phyloP scores from a whole-genome alignment of 37 sponge, comb jelly and placozoan species.

The Halichondria panicea region DNA sequence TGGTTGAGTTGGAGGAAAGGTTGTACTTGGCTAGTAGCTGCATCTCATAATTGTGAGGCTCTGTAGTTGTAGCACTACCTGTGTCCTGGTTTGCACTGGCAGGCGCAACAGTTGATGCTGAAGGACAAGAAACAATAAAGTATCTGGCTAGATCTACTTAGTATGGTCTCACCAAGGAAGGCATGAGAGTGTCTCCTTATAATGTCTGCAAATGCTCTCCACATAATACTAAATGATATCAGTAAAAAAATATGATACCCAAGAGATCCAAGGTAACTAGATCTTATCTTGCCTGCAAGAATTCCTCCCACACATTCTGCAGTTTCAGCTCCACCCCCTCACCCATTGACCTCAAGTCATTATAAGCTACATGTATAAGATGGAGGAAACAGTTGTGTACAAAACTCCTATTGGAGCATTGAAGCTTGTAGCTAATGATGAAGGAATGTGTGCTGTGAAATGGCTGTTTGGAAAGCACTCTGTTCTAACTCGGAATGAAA shows the following conservation, averaged over 20 bases:
- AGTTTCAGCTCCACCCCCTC: no score
- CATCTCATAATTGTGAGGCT: constrained; percentile 28
- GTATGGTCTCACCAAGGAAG: neutral
- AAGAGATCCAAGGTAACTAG: no score
- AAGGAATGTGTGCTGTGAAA: constrained; percentile 36
- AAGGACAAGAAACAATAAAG: neutral
- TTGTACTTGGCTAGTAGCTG: constrained; percentile 15
- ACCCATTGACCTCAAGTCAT: neutral
- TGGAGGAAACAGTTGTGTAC: constrained; percentile 14
- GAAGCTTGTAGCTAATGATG: constrained; percentile 23
- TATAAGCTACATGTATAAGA: neutral
- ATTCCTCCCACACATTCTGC: no score
- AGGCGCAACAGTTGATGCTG: neutral
- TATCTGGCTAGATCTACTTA: neutral
- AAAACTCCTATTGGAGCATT: constrained; percentile 53
- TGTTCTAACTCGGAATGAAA: neutral
- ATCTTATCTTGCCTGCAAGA: no score
- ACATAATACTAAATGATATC: no score
- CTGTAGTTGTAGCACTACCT: no score
- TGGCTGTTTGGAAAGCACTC: constrained; percentile 46
- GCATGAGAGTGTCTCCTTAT: no score
- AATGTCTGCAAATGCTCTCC: no score
- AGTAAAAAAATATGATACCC: neutral
- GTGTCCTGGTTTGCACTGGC: constrained; percentile 15
- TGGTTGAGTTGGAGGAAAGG: constrained; percentile 14